phyloP scores from a whole-genome alignment of 2,888 invertebrate species.

The Phasia obesa region DNA sequence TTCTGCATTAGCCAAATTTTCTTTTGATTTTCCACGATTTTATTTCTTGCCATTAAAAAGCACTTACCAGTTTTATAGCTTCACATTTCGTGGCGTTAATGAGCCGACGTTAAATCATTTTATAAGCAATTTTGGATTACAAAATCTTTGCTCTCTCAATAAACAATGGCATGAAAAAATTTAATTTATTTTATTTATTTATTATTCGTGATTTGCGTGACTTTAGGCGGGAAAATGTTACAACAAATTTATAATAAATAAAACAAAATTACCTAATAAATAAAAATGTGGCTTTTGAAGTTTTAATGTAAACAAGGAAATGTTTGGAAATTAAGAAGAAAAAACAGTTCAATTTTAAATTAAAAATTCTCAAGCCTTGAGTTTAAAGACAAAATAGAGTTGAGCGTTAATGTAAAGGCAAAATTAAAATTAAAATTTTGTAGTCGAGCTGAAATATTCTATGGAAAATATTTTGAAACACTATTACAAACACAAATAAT shows the following conservation, averaged over 20 bases:
- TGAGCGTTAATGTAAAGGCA: neutral
- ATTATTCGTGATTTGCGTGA: constrained; percentile 54
- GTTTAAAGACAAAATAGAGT: neutral
- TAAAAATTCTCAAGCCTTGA: constrained; percentile 15
- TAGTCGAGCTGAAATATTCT: no score
- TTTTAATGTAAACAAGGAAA: constrained; percentile 53
- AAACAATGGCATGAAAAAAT: constrained; percentile 4
- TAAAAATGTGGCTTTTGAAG: constrained; percentile 31
- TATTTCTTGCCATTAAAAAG: neutral
- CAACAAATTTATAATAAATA: constrained; percentile 40
- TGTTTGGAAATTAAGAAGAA: constrained; percentile 18
- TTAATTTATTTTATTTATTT: constrained; percentile 30
- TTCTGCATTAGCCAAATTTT: neutral
- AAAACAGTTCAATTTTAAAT: constrained; percentile 10
- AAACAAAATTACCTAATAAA: constrained; percentile 51
- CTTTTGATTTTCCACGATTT: neutral
- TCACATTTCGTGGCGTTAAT: constrained; percentile 27
- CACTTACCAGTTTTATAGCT: constrained; percentile 3
- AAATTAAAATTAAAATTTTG: neutral
- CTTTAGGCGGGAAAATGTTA: constrained; percentile 31
- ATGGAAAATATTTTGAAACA: no score
- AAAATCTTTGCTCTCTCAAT: constrained; percentile 39
- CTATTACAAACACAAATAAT: no score
- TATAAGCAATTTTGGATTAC: constrained; percentile 50
- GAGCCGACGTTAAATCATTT: constrained; percentile 33